Base-by-base conservation (phyloP, 1,140 invertebrate species). In the Nixonia krombeini region DNA sequence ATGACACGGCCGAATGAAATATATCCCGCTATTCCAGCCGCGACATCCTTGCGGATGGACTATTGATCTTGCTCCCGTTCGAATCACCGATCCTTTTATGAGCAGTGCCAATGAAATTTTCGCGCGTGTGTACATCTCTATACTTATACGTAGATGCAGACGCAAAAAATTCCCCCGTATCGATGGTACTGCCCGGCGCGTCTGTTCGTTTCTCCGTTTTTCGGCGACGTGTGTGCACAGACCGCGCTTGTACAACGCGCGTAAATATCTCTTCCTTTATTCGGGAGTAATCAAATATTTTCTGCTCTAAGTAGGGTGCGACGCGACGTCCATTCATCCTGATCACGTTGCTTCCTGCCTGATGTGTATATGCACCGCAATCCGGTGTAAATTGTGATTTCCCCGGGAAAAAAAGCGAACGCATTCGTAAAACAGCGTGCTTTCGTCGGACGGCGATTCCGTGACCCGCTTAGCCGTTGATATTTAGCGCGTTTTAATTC, bases 251-350 rank as follows among this genome's bases (percentile, higher is more conserved):
- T n/a, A n/a, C n/a, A 29, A 25, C 29, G 40, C 47, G 33, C 37
- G 42, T 33, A 13, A 49, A 18, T 12, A 26, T 41, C 49, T 44
- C 12, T n/a, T 57, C 29, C 37, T 69, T 57, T 69, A 63, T 69
- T 58, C 35, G 33, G 16, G 38, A 38, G 47, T 69, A 63, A 69
- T 69, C 53, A 52, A 55, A 69, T 58, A 29, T 69, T 63, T 66
- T 58, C 37, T 65, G 40, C 45, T 29, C 13, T 37, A 50, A 58
- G 49, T 47, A 65, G 47, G 25, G 23, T 58, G 25, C 25, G 2
- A 16, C 55, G 41, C 25, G 50, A 47, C 45, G 55, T 51, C 28
- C 50, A 25, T 33, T 55, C 45, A 55, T 67, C 45, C 56, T 46
- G 50, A 55, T 59, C 56, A 44, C 7, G 31, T n/a, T n/a, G n/a